Evolutionary conservation across 2,113 vertebrate genomes (phyloP).

Genomic region (Dicaeum eximium): DNA sequence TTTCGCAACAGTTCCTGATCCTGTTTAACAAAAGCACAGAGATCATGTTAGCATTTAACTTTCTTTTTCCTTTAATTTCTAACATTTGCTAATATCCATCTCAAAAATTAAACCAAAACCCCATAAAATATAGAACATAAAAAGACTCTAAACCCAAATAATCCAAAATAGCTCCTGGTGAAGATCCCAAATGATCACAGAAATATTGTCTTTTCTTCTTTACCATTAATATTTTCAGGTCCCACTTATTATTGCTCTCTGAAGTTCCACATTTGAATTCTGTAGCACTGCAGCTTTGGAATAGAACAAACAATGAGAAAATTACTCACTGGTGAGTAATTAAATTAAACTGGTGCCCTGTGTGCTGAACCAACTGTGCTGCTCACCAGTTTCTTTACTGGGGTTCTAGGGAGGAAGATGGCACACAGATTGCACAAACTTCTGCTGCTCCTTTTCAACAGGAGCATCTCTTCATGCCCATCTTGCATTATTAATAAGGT

Average conservation of each 20-base stretch:
- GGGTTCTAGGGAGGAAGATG: not conserved
- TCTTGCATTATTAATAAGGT: not conserved
- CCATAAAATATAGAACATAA: not conserved
- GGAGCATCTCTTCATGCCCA: not conserved
- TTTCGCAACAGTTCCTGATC: rapidly evolving
- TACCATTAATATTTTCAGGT: not conserved
- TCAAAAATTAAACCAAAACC: not conserved
- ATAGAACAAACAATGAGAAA: not conserved
- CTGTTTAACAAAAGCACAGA: not conserved
- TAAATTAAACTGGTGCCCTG: too few species aligned
- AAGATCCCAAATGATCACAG: not conserved
- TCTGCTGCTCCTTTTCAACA: not conserved
- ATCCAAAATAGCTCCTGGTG: not conserved
- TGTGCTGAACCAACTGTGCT: rapidly evolving
- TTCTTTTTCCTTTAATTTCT: not conserved
- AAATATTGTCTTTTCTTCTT: not conserved
- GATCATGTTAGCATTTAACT: not conserved
- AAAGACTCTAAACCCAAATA: not conserved
- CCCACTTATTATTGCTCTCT: not conserved
- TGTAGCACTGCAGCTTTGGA: not conserved
- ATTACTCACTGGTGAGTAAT: too few species aligned
- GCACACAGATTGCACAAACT: not conserved
- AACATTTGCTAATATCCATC: not conserved
- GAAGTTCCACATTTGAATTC: not conserved
- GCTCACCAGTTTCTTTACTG: rapidly evolving